Percentiles rank a stretch among this genome's conserved stretches.
Conservation (phyloP, 1,140 invertebrate genomes). For the Drosophila guanche region DNA sequence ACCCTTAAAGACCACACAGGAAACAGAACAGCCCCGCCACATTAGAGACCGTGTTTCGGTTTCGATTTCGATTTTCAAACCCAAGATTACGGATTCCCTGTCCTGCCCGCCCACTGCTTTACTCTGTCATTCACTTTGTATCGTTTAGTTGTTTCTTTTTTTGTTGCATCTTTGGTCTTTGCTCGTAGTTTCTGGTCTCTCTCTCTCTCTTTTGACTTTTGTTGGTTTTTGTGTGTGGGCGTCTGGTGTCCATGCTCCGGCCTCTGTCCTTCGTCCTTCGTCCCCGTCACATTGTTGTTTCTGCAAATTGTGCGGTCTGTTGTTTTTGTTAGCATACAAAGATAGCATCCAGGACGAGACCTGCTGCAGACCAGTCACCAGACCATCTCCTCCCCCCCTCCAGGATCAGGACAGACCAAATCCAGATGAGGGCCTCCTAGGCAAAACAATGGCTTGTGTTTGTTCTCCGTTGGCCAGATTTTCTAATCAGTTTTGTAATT, state of each 20-base stretch:
- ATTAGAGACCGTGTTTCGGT: constrained; percentile 36
- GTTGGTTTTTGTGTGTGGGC: constrained; percentile 39
- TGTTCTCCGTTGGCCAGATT: constrained; percentile 59
- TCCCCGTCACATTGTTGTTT: constrained; percentile 60
- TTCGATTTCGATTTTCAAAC: constrained; percentile 51
- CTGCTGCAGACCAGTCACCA: constrained; percentile 11
- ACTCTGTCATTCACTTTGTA: too few relatives aligned
- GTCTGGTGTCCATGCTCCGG: neutral
- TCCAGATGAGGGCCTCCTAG: constrained; percentile 63
- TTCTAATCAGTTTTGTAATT: constrained; percentile 82
- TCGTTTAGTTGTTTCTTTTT: constrained; percentile 28
- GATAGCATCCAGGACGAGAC: constrained; percentile 24
- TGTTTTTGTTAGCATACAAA: constrained; percentile 55
- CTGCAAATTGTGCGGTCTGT: constrained; percentile 79
- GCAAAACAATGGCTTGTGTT: constrained; percentile 72
- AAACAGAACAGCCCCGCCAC: constrained; percentile 27
- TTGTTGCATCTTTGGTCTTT: constrained; percentile 23
- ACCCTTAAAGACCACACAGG: constrained; percentile 27
- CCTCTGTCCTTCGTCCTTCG: neutral
- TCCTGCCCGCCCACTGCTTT: neutral
- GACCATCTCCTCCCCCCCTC: neutral
- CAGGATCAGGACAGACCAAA: constrained; percentile 1
- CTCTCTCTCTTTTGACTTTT: constrained; percentile 21
- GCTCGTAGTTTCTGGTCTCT: neutral
- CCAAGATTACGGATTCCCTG: constrained; percentile 41